phyloP scores from a whole-genome alignment of 2,797 vertebrate genomes.

The Jordanella pulchra region DNA sequence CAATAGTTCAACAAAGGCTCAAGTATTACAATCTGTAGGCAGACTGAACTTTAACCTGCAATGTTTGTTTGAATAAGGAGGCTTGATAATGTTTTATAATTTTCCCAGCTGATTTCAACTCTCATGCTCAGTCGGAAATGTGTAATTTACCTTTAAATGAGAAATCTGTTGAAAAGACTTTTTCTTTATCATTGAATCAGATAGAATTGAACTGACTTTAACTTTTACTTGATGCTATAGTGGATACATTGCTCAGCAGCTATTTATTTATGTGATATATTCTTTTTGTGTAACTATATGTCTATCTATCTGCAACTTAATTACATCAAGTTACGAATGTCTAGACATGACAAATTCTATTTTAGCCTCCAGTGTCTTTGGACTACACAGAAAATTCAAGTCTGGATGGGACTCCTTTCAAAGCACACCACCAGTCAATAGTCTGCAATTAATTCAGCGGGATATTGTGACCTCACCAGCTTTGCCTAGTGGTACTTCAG shows the following conservation, averaged over 20 bases:
- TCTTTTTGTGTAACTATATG: background rate
- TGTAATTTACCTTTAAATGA: background rate
- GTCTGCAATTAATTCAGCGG: background rate
- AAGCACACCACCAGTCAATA: slow-evolving; percentile 4
- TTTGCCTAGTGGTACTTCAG: background rate
- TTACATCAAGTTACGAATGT: background rate
- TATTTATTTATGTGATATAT: background rate
- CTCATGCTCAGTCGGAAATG: background rate
- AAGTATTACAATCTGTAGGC: background rate
- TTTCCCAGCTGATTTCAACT: background rate
- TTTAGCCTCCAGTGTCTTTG: background rate
- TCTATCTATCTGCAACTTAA: background rate
- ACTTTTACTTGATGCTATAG: too few relatives aligned
- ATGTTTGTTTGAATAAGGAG: background rate
- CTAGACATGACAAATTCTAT: background rate
- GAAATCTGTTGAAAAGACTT: background rate
- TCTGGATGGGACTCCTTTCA: background rate
- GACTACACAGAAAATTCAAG: background rate
- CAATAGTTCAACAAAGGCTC: background rate
- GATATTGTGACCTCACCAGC: slow-evolving; percentile 10
- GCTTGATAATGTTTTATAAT: background rate
- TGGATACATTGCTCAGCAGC: background rate
- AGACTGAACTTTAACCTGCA: background rate
- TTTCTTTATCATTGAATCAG: background rate
- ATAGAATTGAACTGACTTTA: background rate